A percentile compares a stretch with the other conserved stretches of the same genome.
These are phyloP conservation scores for Drosophila nikananu DNA, from an alignment of 1,140 invertebrate species.

Conservation along the genomic window DNA sequence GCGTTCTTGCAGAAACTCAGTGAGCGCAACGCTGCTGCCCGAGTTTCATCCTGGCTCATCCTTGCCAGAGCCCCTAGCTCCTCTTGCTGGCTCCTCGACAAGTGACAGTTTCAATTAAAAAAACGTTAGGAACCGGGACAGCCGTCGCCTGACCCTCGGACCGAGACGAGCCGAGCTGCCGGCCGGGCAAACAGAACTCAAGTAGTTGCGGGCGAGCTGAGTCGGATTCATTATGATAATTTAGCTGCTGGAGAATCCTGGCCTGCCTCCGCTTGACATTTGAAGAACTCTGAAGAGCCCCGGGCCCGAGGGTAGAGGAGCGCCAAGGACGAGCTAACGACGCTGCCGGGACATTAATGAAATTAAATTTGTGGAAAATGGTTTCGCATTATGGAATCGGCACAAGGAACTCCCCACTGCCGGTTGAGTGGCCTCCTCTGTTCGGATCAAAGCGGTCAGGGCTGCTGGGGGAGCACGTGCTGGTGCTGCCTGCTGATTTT, in stretches of 20 bases:
- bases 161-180: slow-evolving; percentile 30
- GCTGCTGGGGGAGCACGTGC: slow-evolving; percentile 58
- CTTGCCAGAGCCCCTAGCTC: slow-evolving; percentile 8
- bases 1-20: slow-evolving; percentile 74
- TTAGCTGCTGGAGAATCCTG: slow-evolving; percentile 66
- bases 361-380: slow-evolving; percentile 81
- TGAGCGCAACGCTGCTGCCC: slow-evolving; percentile 40
- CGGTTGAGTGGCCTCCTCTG: slow-evolving; percentile 26
- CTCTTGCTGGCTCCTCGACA: slow-evolving; percentile 45
- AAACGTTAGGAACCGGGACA: slow-evolving; percentile 36
- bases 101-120: slow-evolving; percentile 82
- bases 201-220: slow-evolving; percentile 71
- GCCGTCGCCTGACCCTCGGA: slow-evolving; percentile 33
- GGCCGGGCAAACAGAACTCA: slow-evolving; percentile 58
- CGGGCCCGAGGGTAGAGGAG: slow-evolving; percentile 26
- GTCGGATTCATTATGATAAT: slow-evolving; percentile 80
- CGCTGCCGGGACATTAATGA: slow-evolving; percentile 59
- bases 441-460: slow-evolving; percentile 16
- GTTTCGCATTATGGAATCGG: slow-evolving; percentile 33
- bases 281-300: slow-evolving; percentile 70
- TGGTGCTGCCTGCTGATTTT: slow-evolving; percentile 50
- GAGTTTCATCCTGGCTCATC: slow-evolving; percentile 19
- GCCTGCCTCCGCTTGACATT: slow-evolving; percentile 67
- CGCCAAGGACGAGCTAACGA: slow-evolving; percentile 34
- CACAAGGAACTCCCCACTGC: background rate